Conservation (phyloP, 2,888 invertebrate species). For the Epistrophe grossulariae region DNA sequence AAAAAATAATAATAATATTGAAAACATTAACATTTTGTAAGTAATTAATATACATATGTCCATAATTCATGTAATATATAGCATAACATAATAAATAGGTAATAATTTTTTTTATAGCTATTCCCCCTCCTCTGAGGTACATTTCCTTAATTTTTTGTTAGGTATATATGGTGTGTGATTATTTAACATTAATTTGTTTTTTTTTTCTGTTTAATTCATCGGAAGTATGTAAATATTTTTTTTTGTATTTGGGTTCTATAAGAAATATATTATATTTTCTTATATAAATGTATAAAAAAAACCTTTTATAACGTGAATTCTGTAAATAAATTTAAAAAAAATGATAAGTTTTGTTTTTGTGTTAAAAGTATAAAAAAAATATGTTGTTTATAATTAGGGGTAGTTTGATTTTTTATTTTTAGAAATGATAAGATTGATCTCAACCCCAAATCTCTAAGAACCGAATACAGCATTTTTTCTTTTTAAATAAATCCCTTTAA, state of each 20-base stretch:
- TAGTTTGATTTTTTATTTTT: no score
- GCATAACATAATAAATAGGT: conserved; percentile 16
- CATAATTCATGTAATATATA: conserved; percentile 20
- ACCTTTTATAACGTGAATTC: background rate
- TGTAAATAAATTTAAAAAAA: background rate
- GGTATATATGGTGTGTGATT: background rate
- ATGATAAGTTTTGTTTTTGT: background rate
- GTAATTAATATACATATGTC: conserved; percentile 16
- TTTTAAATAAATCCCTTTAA: no score
- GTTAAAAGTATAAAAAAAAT: background rate
- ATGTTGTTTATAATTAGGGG: background rate
- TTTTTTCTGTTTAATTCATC: background rate
- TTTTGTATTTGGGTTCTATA: background rate
- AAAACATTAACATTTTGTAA: conserved; percentile 23
- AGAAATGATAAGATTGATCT: no score
- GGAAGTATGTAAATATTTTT: conserved; percentile 13
- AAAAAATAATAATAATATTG: conserved; percentile 7
- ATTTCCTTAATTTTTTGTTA: background rate
- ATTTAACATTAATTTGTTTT: background rate
- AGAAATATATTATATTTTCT: background rate
- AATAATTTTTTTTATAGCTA: background rate
- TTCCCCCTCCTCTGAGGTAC: background rate
- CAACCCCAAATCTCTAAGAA: no score
- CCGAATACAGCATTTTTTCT: no score
- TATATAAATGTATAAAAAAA: background rate